Percentiles rank a stretch among this genome's conserved stretches.
These are phyloP conservation scores for Anhinga anhinga DNA, from an alignment of 2,113 vertebrate species.

Conservation along the genomic window DNA sequence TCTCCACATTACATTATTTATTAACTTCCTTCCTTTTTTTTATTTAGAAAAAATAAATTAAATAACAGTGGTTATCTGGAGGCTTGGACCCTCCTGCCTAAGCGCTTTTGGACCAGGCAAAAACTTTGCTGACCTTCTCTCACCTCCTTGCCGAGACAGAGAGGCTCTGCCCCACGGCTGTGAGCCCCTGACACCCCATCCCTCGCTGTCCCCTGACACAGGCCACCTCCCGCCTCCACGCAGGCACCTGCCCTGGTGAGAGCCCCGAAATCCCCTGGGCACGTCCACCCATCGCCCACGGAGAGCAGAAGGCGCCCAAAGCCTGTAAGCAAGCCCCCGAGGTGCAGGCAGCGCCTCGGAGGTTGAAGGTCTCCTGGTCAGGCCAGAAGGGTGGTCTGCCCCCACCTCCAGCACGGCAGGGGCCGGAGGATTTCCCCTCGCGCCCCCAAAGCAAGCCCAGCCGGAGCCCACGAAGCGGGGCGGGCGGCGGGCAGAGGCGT, in stretches of 20 bases:
- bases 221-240: background rate
- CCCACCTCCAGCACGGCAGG: background rate
- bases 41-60: constrained; percentile 69
- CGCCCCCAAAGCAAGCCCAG: background rate
- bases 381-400: background rate
- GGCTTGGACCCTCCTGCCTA: background rate
- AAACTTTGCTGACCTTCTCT: constrained; percentile 26
- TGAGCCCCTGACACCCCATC: background rate
- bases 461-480: background rate
- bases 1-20: constrained; percentile 75
- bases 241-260: background rate
- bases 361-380: background rate
- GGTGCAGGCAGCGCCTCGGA: background rate
- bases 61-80: constrained; percentile 55
- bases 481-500: rapidly evolving
- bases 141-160: background rate
- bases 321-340: rapidly evolving
- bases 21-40: constrained; percentile 73
- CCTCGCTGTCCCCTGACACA: background rate
- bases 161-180: rapidly evolving
- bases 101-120: background rate
- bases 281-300: rapidly evolving
- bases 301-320: background rate
- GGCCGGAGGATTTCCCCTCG: background rate
- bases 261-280: background rate